Evolutionary conservation across 2,797 vertebrate species (phyloP).

Genomic region (Bryconaethiops microstoma): DNA sequence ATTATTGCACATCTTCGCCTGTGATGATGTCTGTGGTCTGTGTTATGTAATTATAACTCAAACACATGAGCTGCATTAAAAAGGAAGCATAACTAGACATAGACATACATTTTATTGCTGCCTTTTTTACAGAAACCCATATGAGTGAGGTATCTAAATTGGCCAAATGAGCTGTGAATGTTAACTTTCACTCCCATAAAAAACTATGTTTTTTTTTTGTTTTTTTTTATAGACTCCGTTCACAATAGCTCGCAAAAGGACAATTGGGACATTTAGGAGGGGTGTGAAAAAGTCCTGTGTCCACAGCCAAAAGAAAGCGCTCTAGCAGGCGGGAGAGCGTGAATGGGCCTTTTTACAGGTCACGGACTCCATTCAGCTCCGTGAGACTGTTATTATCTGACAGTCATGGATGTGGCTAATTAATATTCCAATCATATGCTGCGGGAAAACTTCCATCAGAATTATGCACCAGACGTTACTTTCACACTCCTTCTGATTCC

Average conservation of each 20-base stretch:
- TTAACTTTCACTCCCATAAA: constrained; percentile 70
- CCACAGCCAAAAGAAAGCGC: constrained; percentile 89
- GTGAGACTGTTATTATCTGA: constrained; percentile 94
- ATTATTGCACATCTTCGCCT: constrained; percentile 61
- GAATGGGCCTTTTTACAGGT: constrained; percentile 98
- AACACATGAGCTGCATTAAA: constrained; percentile 61
- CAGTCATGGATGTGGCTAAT: constrained; percentile 96
- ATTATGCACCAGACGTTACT: constrained; percentile 80
- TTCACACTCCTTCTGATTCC: constrained; percentile 50
- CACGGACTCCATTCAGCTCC: constrained; percentile 91
- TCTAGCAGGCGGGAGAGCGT: constrained; percentile 88
- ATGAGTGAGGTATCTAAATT: constrained; percentile 63
- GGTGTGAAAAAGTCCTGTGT: constrained; percentile 92
- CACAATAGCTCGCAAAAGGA: constrained; percentile 79
- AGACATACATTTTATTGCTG: constrained; percentile 55
- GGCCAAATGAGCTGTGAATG: constrained; percentile 75
- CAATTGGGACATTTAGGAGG: constrained; percentile 88
- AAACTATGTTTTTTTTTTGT: too few relatives aligned
- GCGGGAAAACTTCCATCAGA: constrained; percentile 84
- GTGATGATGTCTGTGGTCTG: constrained; percentile 69
- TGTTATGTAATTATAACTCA: constrained; percentile 73
- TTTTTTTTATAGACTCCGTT: constrained; percentile 78
- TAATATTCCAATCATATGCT: constrained; percentile 98
- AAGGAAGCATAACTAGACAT: constrained; percentile 38
- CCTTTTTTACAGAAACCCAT: constrained; percentile 51